phyloP scores from a whole-genome alignment of 2,113 vertebrate species.

The Catharus fuscescens region DNA sequence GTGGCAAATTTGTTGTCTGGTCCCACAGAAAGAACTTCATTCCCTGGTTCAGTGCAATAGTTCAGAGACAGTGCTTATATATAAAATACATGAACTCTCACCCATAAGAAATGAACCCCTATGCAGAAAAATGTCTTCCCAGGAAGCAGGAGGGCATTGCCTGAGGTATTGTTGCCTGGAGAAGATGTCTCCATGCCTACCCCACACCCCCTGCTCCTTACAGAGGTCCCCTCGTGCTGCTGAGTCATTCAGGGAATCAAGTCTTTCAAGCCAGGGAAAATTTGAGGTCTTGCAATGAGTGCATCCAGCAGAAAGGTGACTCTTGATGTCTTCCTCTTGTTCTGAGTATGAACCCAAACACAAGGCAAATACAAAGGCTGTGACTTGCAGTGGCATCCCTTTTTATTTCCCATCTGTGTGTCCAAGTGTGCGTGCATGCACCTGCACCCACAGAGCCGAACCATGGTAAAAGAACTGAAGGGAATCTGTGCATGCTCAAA shows the following conservation, averaged over 20 bases:
- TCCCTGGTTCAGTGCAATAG: neutral
- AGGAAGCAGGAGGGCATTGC: neutral
- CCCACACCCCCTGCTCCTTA: neutral
- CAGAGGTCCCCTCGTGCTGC: neutral
- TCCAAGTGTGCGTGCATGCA: rapidly evolving
- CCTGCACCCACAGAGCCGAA: neutral
- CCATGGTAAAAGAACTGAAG: neutral
- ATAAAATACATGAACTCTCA: neutral
- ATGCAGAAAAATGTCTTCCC: neutral
- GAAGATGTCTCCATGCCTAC: neutral
- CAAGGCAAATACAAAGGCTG: rapidly evolving
- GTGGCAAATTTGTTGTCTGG: neutral
- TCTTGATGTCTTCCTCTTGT: neutral
- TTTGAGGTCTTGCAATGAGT: neutral
- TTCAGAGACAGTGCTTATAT: too few relatives aligned
- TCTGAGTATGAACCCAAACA: neutral
- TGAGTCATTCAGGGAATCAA: neutral
- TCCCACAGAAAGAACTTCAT: neutral
- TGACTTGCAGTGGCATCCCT: neutral
- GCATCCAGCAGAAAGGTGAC: neutral
- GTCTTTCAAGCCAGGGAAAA: neutral
- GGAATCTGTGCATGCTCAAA: neutral
- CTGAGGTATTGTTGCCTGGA: neutral
- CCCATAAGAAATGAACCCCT: neutral
- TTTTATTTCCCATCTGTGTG: neutral